These are phyloP conservation scores for Tragopan temminckii DNA, from an alignment of 2,797 vertebrate species.

Conservation along the genomic window DNA sequence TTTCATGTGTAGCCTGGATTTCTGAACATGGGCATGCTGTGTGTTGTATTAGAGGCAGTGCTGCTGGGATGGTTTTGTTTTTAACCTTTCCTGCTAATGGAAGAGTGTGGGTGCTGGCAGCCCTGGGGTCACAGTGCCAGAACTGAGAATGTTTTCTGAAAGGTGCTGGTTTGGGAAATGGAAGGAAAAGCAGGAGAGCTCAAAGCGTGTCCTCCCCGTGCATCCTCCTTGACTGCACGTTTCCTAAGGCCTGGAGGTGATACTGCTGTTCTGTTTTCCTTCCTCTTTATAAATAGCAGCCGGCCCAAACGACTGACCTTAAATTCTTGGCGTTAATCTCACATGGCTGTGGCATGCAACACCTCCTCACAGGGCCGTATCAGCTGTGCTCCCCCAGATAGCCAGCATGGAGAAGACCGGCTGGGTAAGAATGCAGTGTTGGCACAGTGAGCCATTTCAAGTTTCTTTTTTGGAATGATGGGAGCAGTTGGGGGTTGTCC, in stretches of 20 bases:
- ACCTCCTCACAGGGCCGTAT: slow-evolving; percentile 32
- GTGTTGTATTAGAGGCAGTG: accelerated
- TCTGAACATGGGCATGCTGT: accelerated
- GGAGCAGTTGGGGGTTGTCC: slow-evolving; percentile 43
- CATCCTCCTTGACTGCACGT: neutral
- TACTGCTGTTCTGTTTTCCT: neutral
- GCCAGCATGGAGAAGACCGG: neutral
- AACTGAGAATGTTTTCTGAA: neutral
- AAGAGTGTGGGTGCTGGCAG: accelerated
- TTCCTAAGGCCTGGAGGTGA: neutral
- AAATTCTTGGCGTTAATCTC: slow-evolving; percentile 71
- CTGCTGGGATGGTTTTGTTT: neutral
- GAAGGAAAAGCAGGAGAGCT: neutral
- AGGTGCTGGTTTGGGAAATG: neutral
- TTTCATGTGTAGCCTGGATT: neutral
- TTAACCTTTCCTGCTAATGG: accelerated
- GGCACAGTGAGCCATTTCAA: neutral
- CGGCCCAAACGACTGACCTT: slow-evolving; percentile 74
- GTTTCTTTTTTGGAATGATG: slow-evolving; percentile 54
- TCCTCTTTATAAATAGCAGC: slow-evolving; percentile 79
- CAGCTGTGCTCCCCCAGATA: slow-evolving; percentile 75
- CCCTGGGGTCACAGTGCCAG: neutral
- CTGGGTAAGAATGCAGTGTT: slow-evolving; percentile 42
- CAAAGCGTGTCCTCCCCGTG: neutral
- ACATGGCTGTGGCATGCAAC: slow-evolving; percentile 62